phyloP scores from a whole-genome alignment of 2,888 invertebrate species.

The Eilema depressum region DNA sequence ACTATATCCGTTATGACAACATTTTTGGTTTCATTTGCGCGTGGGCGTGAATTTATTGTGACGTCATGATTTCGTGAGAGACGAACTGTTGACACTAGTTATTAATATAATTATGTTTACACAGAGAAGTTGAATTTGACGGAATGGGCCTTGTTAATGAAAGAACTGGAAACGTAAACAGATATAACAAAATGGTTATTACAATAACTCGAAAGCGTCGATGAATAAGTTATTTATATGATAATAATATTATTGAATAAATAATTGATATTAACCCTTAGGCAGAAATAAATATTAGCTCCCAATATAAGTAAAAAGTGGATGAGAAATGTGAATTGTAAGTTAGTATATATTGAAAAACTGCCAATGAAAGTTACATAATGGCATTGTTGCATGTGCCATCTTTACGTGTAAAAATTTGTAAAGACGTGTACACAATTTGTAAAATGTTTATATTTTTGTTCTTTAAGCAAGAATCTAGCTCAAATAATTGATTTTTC shows the following conservation, averaged over 20 bases:
- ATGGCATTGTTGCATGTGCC: neutral
- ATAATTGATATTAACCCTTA: neutral
- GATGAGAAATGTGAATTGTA: neutral
- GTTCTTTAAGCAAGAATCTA: too few species aligned
- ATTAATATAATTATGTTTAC: neutral
- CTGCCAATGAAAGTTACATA: neutral
- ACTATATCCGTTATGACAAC: conserved; percentile 3
- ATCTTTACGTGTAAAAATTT: neutral
- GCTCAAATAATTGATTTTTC: too few species aligned
- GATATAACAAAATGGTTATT: neutral
- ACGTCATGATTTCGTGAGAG: neutral
- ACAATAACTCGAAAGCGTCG: neutral
- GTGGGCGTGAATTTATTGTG: neutral
- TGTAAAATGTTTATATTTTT: too few species aligned
- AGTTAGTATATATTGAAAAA: neutral
- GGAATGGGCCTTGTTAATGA: neutral
- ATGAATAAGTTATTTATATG: neutral
- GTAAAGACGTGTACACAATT: neutral
- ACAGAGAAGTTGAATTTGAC: neutral
- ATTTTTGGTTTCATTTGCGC: neutral
- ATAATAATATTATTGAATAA: neutral
- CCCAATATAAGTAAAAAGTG: neutral
- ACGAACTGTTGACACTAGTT: neutral
- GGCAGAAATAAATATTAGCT: neutral
- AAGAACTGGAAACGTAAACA: neutral